Evolutionary conservation across 2,113 vertebrate species (phyloP), one percentile per base, ranked within the genome.

Genomic region (Polypterus bichir): DNA sequence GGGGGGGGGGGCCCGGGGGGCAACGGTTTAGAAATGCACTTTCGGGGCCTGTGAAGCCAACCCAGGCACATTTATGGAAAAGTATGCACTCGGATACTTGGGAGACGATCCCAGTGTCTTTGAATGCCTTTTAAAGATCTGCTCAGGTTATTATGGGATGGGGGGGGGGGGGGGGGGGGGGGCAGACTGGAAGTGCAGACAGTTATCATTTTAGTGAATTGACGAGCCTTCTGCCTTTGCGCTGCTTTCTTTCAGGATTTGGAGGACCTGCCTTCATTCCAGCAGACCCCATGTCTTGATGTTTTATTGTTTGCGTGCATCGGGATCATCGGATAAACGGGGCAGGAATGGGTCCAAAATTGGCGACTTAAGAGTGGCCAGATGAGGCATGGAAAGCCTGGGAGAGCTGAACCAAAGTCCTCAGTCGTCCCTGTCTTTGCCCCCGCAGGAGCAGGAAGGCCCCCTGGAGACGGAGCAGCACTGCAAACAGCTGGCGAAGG

Each of bases 401-500:
- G 27, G 27, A 2, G 27, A 27, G 27, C 27, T 2, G 27, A 27
- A 27, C 27, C 27, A 27, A 27, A n/a, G 46, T 9, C 48, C 59
- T 47, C 62, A 61, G n/a, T 47, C 55, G 46, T 54, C 48, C 4
- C 44, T 59, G 7, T 52, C 47, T 51, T 44, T 48, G 4, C 11
- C n/a, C 56, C 53, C 7, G 9, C 66, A 84, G 83, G 84, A 85
- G 59, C 81, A 80, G 69, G 77, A 81, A 66, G 73, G 73, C 46
- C 61, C 69, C 62, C 77, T 77, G 73, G 80, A 65, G 4, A 77
- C 77, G 3, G 80, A 83, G 63, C 76, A 81, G 64, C 76, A 69
- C 64, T 83, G 83, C 5, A 46, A 65, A 62, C 81, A 81, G 61
- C 73, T 84, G 78, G 77, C 75, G 59, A 77, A 80, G 72, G 70